A percentile compares a stretch with the other conserved stretches of the same genome.
Conservation (phyloP, 2,888 invertebrate species). For the Abrostola tripartita region DNA sequence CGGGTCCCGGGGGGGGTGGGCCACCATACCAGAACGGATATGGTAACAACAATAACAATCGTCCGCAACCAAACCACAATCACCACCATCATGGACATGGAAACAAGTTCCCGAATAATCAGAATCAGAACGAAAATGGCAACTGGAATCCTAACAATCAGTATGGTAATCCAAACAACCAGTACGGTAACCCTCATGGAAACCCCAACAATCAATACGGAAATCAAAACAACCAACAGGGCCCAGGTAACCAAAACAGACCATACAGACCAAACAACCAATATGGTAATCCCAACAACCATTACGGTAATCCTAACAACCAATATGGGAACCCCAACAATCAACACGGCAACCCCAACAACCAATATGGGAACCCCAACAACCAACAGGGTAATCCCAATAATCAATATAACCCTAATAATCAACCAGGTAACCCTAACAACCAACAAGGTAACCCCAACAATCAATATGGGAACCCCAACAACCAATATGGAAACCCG, state of each 20-base stretch:
- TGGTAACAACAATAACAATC: conserved; percentile 44
- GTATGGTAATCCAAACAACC: conserved; percentile 27
- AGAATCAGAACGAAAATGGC: conserved; percentile 13
- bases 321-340: conserved; percentile 12
- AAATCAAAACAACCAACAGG: conserved; percentile 10
- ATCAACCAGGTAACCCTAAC: not conserved
- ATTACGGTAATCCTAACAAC: conserved; percentile 6
- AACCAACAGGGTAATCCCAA: conserved; percentile 8
- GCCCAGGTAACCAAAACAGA: no score
- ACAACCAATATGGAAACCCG: not conserved
- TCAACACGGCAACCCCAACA: conserved; percentile 9
- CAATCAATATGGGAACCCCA: conserved; percentile 6
- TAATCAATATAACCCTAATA: conserved; percentile 8
- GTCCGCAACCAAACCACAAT: conserved; percentile 23
- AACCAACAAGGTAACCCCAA: conserved; percentile 2
- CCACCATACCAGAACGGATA: conserved; percentile 53
- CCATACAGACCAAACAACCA: conserved; percentile 2
- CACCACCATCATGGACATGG: conserved; percentile 28
- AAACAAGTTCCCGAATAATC: conserved; percentile 25
- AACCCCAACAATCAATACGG: conserved; percentile 19
- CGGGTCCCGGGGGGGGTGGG: conserved; percentile 41
- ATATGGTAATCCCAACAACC: conserved; percentile 1
- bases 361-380: conserved; percentile 7
- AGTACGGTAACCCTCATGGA: conserved; percentile 7
- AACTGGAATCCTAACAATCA: conserved; percentile 14